Conservation (phyloP, 1,140 invertebrate genomes). For the Drosophila ercepeae region DNA sequence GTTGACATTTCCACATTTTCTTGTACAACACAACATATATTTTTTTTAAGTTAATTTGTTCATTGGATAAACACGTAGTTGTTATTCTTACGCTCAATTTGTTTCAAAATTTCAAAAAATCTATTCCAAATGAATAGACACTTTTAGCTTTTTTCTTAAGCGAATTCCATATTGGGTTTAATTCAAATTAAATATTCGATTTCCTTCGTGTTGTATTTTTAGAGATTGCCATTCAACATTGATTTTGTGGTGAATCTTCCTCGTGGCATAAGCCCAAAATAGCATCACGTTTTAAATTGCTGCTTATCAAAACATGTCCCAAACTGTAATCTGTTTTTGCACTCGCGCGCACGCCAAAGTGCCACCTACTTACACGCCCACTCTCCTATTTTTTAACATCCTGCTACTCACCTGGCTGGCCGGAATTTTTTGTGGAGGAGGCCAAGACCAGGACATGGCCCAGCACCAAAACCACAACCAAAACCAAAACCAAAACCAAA, state of each 20-base stretch:
- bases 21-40: background rate
- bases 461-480: constrained; percentile 25
- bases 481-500: constrained; percentile 6
- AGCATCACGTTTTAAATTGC: constrained; percentile 83
- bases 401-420: constrained; percentile 27
- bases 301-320: constrained; percentile 82
- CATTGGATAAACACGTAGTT: constrained; percentile 28
- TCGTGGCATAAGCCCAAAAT: constrained; percentile 66
- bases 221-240: constrained; percentile 11
- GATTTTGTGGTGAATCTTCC: constrained; percentile 33
- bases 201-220: constrained; percentile 3
- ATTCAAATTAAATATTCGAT: background rate
- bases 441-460: background rate
- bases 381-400: background rate
- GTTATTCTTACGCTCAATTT: background rate
- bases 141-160: background rate
- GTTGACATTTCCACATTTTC: constrained; percentile 37
- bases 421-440: constrained; percentile 16
- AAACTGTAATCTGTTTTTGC: constrained; percentile 79
- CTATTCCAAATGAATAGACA: no score
- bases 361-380: constrained; percentile 2
- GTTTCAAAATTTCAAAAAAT: background rate
- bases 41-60: constrained; percentile 54
- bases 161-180: background rate
- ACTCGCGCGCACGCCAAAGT: constrained; percentile 54